Evolutionary conservation across 2,797 vertebrate genomes (phyloP).

Genomic region (Meriones psammophilus): DNA sequence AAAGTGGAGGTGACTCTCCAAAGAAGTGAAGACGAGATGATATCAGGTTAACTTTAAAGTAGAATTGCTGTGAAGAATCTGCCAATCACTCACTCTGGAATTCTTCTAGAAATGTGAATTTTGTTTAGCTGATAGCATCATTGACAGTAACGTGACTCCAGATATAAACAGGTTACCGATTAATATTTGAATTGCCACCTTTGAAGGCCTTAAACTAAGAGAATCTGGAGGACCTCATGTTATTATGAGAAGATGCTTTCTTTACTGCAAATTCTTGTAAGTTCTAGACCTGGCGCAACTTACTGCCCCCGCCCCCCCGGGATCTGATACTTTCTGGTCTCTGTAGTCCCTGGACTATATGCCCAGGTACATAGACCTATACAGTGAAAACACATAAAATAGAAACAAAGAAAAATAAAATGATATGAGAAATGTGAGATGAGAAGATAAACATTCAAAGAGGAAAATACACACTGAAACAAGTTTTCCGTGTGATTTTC

Average conservation of each 20-base stretch:
- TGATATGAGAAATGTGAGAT: background rate
- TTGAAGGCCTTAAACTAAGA: background rate
- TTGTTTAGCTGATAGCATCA: background rate
- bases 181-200: background rate
- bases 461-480: constrained; percentile 22
- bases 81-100: background rate
- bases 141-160: background rate
- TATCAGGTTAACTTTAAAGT: background rate
- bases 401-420: background rate
- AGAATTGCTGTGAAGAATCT: background rate
- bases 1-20: background rate
- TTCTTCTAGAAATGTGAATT: background rate
- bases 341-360: background rate
- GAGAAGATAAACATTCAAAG: background rate
- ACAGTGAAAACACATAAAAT: background rate
- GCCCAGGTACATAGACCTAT: background rate
- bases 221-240: background rate
- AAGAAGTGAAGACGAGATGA: constrained; percentile 3
- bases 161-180: background rate
- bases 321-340: background rate
- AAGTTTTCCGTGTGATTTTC: background rate
- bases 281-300: background rate
- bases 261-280: background rate
- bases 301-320: background rate
- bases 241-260: background rate